Conservation (phyloP, 92 coral and sea anemone species). For the Epizoanthus stellaris region DNA sequence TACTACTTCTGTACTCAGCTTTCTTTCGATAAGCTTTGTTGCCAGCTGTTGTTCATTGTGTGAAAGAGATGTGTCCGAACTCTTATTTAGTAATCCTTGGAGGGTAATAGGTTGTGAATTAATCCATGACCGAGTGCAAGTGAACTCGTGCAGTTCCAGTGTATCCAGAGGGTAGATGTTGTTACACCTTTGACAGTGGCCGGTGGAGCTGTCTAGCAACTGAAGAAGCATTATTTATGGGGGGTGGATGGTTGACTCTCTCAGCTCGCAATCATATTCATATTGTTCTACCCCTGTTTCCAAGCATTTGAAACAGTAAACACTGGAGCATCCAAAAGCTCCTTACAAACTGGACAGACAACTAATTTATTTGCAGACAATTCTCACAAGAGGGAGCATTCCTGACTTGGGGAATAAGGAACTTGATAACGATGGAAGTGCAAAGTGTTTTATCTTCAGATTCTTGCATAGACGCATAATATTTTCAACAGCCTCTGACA, state of each 20-base stretch:
- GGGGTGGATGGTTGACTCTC: neutral
- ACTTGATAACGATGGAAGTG: neutral
- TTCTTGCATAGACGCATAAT: too few species aligned
- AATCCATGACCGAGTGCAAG: neutral
- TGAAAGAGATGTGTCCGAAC: conserved; percentile 25
- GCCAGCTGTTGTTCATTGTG: conserved; percentile 35
- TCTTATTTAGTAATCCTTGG: neutral
- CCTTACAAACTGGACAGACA: conserved; percentile 29
- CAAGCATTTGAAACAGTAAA: conserved; percentile 12
- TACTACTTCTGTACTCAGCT: conserved; percentile 6
- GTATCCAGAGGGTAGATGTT: conserved; percentile 16
- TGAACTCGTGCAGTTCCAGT: too few species aligned
- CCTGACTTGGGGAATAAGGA: conserved; percentile 28
- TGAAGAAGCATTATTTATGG: conserved; percentile 41
- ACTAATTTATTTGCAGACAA: neutral
- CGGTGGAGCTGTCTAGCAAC: conserved; percentile 27
- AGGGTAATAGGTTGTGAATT: neutral
- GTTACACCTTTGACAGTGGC: conserved; percentile 39
- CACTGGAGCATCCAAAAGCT: conserved; percentile 37
- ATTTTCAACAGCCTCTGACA: neutral
- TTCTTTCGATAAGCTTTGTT: conserved; percentile 23
- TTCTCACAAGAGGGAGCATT: conserved; percentile 19
- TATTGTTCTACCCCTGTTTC: conserved; percentile 19
- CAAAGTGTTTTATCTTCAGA: neutral
- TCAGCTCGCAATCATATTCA: conserved; percentile 32